A percentile compares a stretch with the other conserved stretches of the same genome.
These are phyloP conservation scores for Lerema accius DNA, from an alignment of 1,140 invertebrate species.

Conservation along the genomic window DNA sequence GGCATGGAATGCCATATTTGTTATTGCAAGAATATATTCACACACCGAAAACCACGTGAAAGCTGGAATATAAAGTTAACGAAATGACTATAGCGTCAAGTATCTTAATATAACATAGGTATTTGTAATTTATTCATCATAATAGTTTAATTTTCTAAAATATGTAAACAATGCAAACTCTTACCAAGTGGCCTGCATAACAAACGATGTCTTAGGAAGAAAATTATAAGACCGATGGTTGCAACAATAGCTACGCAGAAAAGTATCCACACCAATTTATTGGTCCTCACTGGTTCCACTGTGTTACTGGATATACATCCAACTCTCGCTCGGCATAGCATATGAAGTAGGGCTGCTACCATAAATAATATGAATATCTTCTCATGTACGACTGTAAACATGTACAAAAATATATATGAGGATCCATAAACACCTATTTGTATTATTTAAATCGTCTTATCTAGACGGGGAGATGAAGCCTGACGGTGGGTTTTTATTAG, in stretches of 20 bases:
- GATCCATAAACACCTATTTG: no score
- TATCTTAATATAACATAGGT: no score
- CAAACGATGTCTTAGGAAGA: slow-evolving; percentile 94
- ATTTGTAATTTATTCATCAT: no score
- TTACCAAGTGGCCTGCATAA: slow-evolving; percentile 94
- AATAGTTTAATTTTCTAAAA: slow-evolving; percentile 24
- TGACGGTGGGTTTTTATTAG: no score
- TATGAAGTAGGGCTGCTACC: slow-evolving; percentile 92
- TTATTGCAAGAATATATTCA: slow-evolving; percentile 94
- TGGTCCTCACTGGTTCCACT: slow-evolving; percentile 71
- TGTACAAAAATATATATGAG: background rate
- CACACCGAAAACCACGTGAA: slow-evolving; percentile 97
- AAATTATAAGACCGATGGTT: slow-evolving; percentile 91
- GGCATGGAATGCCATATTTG: slow-evolving; percentile 96
- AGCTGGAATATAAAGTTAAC: slow-evolving; percentile 89
- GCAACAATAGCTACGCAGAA: slow-evolving; percentile 90
- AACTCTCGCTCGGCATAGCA: slow-evolving; percentile 86
- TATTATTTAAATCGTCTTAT: no score
- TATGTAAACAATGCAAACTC: slow-evolving; percentile 38
- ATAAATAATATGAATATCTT: slow-evolving; percentile 97
- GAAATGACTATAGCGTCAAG: no score
- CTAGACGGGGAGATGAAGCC: no score
- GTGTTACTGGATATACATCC: slow-evolving; percentile 65
- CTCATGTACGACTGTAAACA: slow-evolving; percentile 92
- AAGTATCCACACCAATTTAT: slow-evolving; percentile 83